Base-by-base conservation (phyloP, 2,888 invertebrate species). In the Thymelicus sylvestris region DNA sequence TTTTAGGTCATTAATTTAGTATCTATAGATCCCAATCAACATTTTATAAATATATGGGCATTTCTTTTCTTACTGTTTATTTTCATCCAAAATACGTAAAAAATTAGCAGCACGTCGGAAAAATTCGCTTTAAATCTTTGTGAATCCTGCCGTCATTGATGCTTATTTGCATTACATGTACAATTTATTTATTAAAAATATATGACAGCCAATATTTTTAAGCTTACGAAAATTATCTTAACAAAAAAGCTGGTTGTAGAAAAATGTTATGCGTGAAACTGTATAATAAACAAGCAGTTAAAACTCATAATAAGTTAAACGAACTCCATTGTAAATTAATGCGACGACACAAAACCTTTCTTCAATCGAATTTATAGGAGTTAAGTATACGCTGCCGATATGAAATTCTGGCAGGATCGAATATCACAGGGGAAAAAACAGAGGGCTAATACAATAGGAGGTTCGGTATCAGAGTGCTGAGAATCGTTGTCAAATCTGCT, bases 401-500 rank as follows among this genome's bases (percentile, higher is more conserved):
- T 86, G 82, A 86, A 78, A 85, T 85, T 85, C 83, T 84, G 81
- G 81, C 83, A 86, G 84, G 83, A 85, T 81, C 76, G 82, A 85
- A 87, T 85, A 86, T 87, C 83, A 82, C 84, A 82, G 79, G 77
- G 78, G 73, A 79, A 77, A 82, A 86, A 88, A 89, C 86, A 80
- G 77, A 83, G 80, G 80, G 79, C 81, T 79, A 81, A 88, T 83
- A 90, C 90, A 91, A 91, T 90, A 87, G 90, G 78, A 79, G 80
- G 76, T 80, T 80, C 81, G 82, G 83, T 88, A 89, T 88, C 86
- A 79, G 79, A 81, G 84, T 83, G 79, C 83, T 81, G 86, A 85
- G 86, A 81, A 88, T 90, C 86, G 82, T 88, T 89, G 89, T 89
- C 88, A 86, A 87, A 89, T 87, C 86, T 89, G 87, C 86, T 84